Evolutionary conservation across 2,888 invertebrate species (phyloP).

Genomic region (Margaritifera margaritifera): DNA sequence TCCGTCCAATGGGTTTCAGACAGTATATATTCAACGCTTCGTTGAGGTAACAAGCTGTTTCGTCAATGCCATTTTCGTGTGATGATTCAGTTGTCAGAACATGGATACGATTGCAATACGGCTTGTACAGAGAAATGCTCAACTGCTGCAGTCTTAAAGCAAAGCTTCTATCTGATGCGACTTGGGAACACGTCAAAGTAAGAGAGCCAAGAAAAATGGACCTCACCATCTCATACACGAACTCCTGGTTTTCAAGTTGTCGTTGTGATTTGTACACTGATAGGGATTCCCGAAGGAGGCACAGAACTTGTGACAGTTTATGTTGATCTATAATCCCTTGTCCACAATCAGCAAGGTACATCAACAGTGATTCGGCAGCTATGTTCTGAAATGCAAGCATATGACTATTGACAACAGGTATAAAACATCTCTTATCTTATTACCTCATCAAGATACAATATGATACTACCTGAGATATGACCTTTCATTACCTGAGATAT

Average conservation of each 20-base stretch:
- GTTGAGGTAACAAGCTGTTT: slow-evolving; percentile 4
- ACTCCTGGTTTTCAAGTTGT: slow-evolving; percentile 10
- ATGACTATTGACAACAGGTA: no score
- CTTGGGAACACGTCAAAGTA: slow-evolving; percentile 14
- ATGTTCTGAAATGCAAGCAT: slow-evolving; percentile 10
- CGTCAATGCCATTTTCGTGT: slow-evolving; percentile 4
- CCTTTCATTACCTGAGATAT: no score
- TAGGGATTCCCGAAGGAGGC: slow-evolving; percentile 11
- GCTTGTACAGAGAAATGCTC: slow-evolving; percentile 17
- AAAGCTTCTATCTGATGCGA: slow-evolving; percentile 10
- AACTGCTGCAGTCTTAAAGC: slow-evolving; percentile 10
- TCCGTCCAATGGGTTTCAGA: neutral
- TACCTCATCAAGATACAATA: no score
- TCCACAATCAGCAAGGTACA: slow-evolving; percentile 11
- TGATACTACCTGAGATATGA: no score
- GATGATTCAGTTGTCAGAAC: slow-evolving; percentile 2
- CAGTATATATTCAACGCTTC: neutral
- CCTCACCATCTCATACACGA: slow-evolving; percentile 18
- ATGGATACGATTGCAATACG: slow-evolving; percentile 20
- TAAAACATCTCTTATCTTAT: no score
- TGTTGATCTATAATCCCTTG: neutral
- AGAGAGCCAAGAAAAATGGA: slow-evolving; percentile 17
- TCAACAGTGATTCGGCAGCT: slow-evolving; percentile 15
- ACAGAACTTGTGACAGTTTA: slow-evolving; percentile 8
- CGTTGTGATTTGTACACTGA: slow-evolving; percentile 10